These are phyloP conservation scores for Elmis aenea DNA, from an alignment of 2,888 invertebrate genomes.

Conservation along the genomic window DNA sequence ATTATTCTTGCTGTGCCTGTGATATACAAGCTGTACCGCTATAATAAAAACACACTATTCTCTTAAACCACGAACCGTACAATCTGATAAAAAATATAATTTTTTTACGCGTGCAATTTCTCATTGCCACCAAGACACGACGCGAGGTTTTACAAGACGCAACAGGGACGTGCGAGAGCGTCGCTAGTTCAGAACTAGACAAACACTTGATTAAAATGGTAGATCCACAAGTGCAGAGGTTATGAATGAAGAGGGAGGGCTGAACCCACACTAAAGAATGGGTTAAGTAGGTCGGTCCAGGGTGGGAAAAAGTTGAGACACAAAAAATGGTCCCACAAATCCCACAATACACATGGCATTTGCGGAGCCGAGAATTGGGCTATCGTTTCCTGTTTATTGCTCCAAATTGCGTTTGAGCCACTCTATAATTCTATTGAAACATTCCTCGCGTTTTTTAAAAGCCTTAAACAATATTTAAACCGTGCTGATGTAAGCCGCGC, in stretches of 20 bases:
- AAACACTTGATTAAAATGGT: neutral
- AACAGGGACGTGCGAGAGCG: too few species aligned
- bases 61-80: neutral
- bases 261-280: conserved; percentile 12
- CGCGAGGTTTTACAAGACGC: too few species aligned
- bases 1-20: neutral
- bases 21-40: neutral
- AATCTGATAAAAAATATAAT: neutral
- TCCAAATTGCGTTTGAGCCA: too few species aligned
- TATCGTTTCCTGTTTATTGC: neutral
- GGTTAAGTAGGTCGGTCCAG: conserved; percentile 9
- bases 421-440: too few species aligned
- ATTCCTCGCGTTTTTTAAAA: too few species aligned
- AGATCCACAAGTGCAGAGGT: conserved; percentile 1
- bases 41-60: too few species aligned
- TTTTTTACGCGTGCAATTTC: too few species aligned
- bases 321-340: conserved; percentile 1
- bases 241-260: conserved; percentile 14
- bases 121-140: too few species aligned
- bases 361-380: neutral
- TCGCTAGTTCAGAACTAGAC: too few species aligned
- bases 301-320: conserved; percentile 13
- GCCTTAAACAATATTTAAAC: too few species aligned
- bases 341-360: neutral
- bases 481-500: too few species aligned